Conservation (phyloP, 2,113 vertebrate genomes). For the Notothenia rossii region DNA sequence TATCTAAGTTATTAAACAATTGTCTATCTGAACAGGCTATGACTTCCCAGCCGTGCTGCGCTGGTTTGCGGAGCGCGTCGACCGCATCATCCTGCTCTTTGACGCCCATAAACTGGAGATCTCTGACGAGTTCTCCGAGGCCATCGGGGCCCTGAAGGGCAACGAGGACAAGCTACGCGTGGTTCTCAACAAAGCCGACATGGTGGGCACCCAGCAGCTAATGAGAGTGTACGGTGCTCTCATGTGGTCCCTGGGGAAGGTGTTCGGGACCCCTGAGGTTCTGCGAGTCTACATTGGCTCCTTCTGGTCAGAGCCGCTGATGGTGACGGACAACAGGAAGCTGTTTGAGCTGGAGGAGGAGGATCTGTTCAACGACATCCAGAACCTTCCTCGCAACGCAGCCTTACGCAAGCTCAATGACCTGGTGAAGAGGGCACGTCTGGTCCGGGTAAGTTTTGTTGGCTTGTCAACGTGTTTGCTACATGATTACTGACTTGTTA, state of each 20-base stretch:
- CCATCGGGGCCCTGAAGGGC: conserved; percentile 90
- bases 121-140: conserved; percentile 94
- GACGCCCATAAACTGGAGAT: conserved; percentile 97
- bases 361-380: conserved; percentile 92
- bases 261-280: conserved; percentile 93
- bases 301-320: conserved; percentile 93
- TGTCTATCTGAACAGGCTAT: conserved; percentile 83
- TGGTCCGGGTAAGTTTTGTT: conserved; percentile 88
- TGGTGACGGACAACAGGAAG: conserved; percentile 89
- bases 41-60: conserved; percentile 93
- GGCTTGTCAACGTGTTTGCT: neutral
- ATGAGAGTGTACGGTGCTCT: conserved; percentile 95
- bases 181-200: conserved; percentile 96
- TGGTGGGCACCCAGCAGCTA: conserved; percentile 95
- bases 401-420: conserved; percentile 94
- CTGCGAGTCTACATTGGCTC: conserved; percentile 95
- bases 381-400: conserved; percentile 92
- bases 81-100: conserved; percentile 93
- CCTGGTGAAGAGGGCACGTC: conserved; percentile 91
- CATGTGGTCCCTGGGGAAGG: conserved; percentile 96
- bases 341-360: conserved; percentile 95
- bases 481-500: neutral
- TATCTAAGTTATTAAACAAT: neutral
- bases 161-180: conserved; percentile 96
- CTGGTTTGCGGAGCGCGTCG: conserved; percentile 94